These are phyloP conservation scores for Phyllotreta striolata DNA, from an alignment of 2,888 invertebrate genomes.

Conservation along the genomic window DNA sequence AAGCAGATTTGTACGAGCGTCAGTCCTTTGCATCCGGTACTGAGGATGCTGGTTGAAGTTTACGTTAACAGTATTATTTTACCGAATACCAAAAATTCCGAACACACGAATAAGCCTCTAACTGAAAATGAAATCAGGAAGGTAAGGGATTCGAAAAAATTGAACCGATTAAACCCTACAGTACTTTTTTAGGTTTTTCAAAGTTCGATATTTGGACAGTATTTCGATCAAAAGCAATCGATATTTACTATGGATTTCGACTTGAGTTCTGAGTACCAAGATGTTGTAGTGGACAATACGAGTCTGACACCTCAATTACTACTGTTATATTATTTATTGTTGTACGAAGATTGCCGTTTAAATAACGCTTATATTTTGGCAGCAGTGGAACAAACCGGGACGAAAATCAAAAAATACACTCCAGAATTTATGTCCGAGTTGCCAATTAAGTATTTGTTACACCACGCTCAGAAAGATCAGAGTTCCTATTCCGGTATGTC, in stretches of 20 bases:
- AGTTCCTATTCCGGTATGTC: constrained; percentile 77
- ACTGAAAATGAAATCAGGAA: constrained; percentile 87
- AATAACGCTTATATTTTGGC: constrained; percentile 73
- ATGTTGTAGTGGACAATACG: constrained; percentile 68
- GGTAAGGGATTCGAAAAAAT: constrained; percentile 29
- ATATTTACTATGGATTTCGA: constrained; percentile 67
- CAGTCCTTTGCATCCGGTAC: constrained; percentile 88
- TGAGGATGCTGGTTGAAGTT: constrained; percentile 92
- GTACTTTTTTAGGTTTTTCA: constrained; percentile 70
- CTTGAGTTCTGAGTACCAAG: constrained; percentile 58
- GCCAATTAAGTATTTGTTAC: constrained; percentile 91
- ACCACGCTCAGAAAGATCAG: constrained; percentile 92
- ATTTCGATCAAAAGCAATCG: constrained; percentile 69
- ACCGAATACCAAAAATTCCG: constrained; percentile 71
- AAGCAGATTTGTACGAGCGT: constrained; percentile 88
- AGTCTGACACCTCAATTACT: constrained; percentile 87
- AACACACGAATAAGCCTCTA: constrained; percentile 87
- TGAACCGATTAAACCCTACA: neutral
- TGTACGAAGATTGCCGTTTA: constrained; percentile 91
- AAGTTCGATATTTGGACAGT: constrained; percentile 78
- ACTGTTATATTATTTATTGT: constrained; percentile 87
- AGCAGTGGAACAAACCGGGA: constrained; percentile 63
- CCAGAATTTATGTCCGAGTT: constrained; percentile 87
- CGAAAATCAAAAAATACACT: constrained; percentile 85
- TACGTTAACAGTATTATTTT: constrained; percentile 92